Conservation (phyloP, 2,888 invertebrate species). For the Dascillus cervinus region DNA sequence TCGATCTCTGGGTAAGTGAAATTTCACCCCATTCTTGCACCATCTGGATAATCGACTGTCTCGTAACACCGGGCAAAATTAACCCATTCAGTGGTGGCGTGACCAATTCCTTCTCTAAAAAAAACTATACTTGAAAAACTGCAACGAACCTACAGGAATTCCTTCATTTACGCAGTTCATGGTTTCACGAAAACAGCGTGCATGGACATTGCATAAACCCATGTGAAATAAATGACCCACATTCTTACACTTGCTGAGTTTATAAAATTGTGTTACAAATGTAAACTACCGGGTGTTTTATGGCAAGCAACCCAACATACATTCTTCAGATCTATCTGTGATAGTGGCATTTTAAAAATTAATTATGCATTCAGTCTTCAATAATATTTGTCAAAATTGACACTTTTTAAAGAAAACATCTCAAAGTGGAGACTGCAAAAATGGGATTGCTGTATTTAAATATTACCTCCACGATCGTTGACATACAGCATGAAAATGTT, state of each 20-base stretch:
- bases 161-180: no score
- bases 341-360: no score
- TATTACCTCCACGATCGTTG: slow-evolving; percentile 82
- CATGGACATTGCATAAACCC: no score
- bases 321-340: no score
- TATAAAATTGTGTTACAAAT: no score
- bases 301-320: no score
- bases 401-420: not conserved
- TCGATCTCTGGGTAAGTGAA: slow-evolving; percentile 67
- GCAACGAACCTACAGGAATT: not conserved
- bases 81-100: slow-evolving; percentile 92
- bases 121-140: not conserved
- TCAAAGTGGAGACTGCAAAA: not conserved
- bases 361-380: no score
- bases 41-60: slow-evolving; percentile 79
- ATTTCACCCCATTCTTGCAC: slow-evolving; percentile 79
- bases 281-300: no score
- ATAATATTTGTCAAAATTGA: no score
- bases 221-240: no score
- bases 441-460: slow-evolving; percentile 1
- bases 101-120: slow-evolving; percentile 75
- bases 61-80: slow-evolving; percentile 90
- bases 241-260: no score
- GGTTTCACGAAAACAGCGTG: no score
- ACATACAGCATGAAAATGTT: slow-evolving; percentile 87